A percentile compares a stretch with the other conserved stretches of the same genome.
Evolutionary conservation across 2,797 vertebrate genomes (phyloP).

Genomic region (Lates japonicus): DNA sequence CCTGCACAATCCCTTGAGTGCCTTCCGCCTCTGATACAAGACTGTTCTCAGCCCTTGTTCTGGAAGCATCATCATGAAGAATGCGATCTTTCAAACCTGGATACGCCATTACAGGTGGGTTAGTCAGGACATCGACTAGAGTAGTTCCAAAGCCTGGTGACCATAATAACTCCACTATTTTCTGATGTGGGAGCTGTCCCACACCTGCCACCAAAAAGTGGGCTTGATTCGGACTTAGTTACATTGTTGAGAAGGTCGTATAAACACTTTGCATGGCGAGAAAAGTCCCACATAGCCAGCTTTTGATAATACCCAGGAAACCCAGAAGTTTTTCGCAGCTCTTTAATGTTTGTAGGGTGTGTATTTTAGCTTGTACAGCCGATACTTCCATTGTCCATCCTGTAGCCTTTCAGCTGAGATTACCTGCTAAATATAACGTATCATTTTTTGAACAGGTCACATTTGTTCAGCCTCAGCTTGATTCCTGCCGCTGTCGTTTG

Average conservation of each 20-base stretch:
- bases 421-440: conserved; percentile 13
- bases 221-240: background rate
- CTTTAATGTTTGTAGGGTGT: conserved; percentile 9
- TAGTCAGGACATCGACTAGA: conserved; percentile 23
- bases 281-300: conserved; percentile 32
- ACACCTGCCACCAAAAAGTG: fast-evolving
- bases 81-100: conserved; percentile 37
- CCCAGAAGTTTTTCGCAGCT: conserved; percentile 7
- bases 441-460: conserved; percentile 26
- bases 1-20: background rate
- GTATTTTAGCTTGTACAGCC: conserved; percentile 11
- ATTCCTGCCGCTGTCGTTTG: conserved; percentile 9
- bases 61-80: conserved; percentile 26
- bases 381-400: conserved; percentile 32
- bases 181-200: conserved; percentile 15
- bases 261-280: conserved; percentile 28
- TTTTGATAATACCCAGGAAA: conserved; percentile 22
- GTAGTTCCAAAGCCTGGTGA: conserved; percentile 16
- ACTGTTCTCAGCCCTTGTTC: conserved; percentile 36
- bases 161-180: conserved; percentile 19
- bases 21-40: conserved; percentile 20
- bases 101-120: conserved; percentile 45
- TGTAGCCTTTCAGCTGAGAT: conserved; percentile 42
- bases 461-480: conserved; percentile 28
- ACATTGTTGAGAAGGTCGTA: conserved; percentile 27